Base-by-base conservation (phyloP, 2,797 vertebrate species). In the Amblyopsis hoosieri region DNA sequence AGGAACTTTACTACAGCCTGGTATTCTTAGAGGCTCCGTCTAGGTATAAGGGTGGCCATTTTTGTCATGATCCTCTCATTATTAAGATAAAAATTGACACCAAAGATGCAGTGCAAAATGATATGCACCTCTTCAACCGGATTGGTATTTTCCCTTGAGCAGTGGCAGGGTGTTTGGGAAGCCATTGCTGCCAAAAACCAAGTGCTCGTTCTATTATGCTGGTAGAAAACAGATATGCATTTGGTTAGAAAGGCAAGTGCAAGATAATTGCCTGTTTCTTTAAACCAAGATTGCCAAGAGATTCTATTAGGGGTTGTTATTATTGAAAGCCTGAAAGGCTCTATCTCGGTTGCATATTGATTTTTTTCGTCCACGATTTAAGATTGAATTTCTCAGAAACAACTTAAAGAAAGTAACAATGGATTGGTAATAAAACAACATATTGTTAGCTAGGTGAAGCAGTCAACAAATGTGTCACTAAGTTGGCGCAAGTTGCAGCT, bases 51-150 rank as follows among this genome's bases (percentile, higher is more conserved):
- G 99, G 97, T 99, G 97, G 97, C 96, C 96, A 99, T 98, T 99
- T 98, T 98, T 96, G 95, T 98, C 95, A 98, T 99, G 96, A 99
- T 98, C 94, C 98, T 94, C 96, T 97, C 95, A 94, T 98, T 98
- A 98, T 98, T 98, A 97, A 96, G 95, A 97, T 96, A 95, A 94
- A 94, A 97, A 96, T 94, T 97, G 97, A 97, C 96, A 96, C 90
- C 88, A 93, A 93, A 93, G 93, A 95, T 94, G 95, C 91, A 92
- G 82, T 88, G 93, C 91, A 93, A 91, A 91, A 91, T 94, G 80
- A 92, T 93, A 94, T 93, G 93, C 93, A 92, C 93, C 93, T 29
- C 23, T 94, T 90, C 91, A 90, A 88, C 92, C 94, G 94, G 94
- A 97, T 96, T 94, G 93, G 91, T 90, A 87, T 89, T 85, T 92